Percentiles rank a stretch among this genome's conserved stretches.
Evolutionary conservation across 1,140 invertebrate genomes (phyloP).

Genomic region (Protaetia brevitarsis): DNA sequence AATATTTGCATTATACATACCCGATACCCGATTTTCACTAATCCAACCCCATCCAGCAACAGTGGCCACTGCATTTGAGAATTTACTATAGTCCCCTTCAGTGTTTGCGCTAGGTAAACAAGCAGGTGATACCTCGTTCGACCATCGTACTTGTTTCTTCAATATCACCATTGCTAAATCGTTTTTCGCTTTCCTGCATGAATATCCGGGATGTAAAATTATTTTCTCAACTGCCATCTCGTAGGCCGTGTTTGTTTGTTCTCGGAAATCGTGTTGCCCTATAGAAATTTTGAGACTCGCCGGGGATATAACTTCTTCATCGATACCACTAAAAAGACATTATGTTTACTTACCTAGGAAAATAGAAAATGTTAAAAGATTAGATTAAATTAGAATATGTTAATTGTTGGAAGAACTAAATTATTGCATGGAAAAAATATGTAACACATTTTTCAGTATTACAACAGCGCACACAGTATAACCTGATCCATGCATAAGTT

Average conservation of each 20-base stretch:
- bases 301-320: constrained; percentile 36
- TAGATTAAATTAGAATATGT: too few relatives aligned
- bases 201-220: constrained; percentile 68
- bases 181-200: constrained; percentile 60
- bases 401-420: too few relatives aligned
- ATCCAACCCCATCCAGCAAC: constrained; percentile 84
- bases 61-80: constrained; percentile 58
- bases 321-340: background rate
- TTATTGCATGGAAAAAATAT: too few relatives aligned
- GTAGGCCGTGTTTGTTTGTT: constrained; percentile 47
- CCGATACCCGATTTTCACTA: constrained; percentile 57
- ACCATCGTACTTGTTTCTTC: constrained; percentile 62
- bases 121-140: constrained; percentile 64
- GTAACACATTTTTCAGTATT: too few relatives aligned
- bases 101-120: constrained; percentile 62
- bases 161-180: constrained; percentile 71
- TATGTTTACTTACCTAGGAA: too few relatives aligned
- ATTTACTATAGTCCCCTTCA: constrained; percentile 50
- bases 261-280: constrained; percentile 64
- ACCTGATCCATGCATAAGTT: too few relatives aligned
- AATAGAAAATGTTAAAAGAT: too few relatives aligned
- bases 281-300: constrained; percentile 62
- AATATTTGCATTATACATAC: too few relatives aligned
- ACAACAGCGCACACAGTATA: too few relatives aligned
- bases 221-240: constrained; percentile 60